Conservation (phyloP, 2,888 invertebrate genomes). For the Ichneumoninae sp. region DNA sequence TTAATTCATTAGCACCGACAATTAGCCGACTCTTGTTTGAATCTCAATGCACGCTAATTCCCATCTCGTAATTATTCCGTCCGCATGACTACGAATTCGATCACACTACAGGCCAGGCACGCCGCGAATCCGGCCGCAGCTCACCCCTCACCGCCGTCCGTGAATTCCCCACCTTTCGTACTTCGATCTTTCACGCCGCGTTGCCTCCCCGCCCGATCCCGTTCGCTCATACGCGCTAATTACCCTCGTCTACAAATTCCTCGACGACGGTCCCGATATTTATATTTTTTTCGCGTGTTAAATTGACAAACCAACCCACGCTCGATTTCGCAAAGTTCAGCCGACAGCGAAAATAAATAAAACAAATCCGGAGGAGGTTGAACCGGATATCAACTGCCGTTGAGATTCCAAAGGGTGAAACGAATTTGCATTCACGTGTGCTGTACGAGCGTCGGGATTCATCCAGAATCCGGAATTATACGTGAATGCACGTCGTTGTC, state of each 20-base stretch:
- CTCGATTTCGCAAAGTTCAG: background rate
- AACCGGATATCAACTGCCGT: background rate
- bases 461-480: slow-evolving; percentile 41
- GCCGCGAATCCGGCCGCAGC: slow-evolving; percentile 40
- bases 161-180: slow-evolving; percentile 12
- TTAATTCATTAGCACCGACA: slow-evolving; percentile 77
- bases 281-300: background rate
- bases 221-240: background rate
- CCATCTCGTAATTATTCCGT: slow-evolving; percentile 75
- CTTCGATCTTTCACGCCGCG: slow-evolving; percentile 20
- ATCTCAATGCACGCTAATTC: slow-evolving; percentile 74
- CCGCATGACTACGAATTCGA: slow-evolving; percentile 72
- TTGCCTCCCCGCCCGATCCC: slow-evolving; percentile 2
- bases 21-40: slow-evolving; percentile 74
- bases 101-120: slow-evolving; percentile 51
- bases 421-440: background rate
- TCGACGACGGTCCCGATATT: slow-evolving; percentile 17
- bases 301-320: slow-evolving; percentile 3
- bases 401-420: background rate
- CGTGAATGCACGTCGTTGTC: slow-evolving; percentile 45
- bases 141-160: background rate
- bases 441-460: background rate
- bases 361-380: background rate
- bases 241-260: slow-evolving; percentile 22
- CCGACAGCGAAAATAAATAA: background rate